Base-by-base conservation (phyloP, 2,113 vertebrate genomes). In the Probosciger aterrimus region DNA sequence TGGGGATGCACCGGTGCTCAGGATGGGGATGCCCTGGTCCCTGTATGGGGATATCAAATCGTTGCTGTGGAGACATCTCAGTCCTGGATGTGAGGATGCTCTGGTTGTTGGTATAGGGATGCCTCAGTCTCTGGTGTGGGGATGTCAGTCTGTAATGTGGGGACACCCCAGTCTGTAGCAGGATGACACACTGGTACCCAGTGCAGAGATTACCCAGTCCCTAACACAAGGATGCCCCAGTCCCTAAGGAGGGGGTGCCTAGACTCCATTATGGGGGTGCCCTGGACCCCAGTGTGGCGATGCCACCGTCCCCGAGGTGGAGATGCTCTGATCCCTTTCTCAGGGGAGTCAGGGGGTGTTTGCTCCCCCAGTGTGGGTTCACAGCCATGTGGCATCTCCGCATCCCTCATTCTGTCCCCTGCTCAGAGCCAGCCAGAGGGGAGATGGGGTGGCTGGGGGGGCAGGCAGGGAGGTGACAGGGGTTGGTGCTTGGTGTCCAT, bases 341-440 rank as follows among this genome's bases (percentile, higher is more conserved):
- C 3, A 0, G 64, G 18, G 47, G 4, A 73, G 17, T 39, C 12
- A 9, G 16, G 22, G 23, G 5, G 1, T 49, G 46, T 90, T 92
- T 82, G 18, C 3, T 43, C n/a, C 0, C 0, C 6, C 0, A 0
- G 3, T 18, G 28, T 35, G 46, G 14, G 50, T 31, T 8, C 73
- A 39, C 27, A 11, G 28, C 60, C 39, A 12, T 1, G 2, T 44
- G 33, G n/a, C 25, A 63, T 33, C 49, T 69, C 53, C 46, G 4
- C 18, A n/a, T 8, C 13, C 7, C 49, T n/a, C 4, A 8, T 9
- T 19, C 53, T 50, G 75, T 3, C 15, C 44, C 30, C 37, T 75
- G 43, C 59, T 28, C 1, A 6, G 44, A 24, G 12, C 31, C 63
- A 69, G 44, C 41, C 70, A 1, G 0, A 43, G 10, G 30, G 19